Evolutionary conservation across 2,888 invertebrate genomes (phyloP), one percentile per base, ranked within the genome.

Genomic region (Cheilosia variabilis): DNA sequence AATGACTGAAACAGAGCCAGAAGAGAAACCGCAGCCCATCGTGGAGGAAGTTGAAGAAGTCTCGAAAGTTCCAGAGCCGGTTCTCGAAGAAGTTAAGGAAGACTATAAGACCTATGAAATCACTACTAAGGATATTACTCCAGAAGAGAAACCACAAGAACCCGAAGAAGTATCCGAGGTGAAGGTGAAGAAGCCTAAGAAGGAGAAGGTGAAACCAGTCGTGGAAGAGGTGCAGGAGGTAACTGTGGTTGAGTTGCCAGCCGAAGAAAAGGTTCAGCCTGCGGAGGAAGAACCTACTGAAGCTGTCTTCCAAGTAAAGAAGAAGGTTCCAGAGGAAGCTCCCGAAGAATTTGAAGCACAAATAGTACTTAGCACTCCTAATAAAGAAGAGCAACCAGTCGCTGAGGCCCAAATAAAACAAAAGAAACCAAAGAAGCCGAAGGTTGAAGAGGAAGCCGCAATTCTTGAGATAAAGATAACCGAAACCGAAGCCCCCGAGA

Each of bases 271-370:
- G 13, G 65, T 66, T 43, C 72, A 81, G 37, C 52, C 82, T 4
- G 87, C 87, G 66, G 89, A 89, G 53, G 88, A 88, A 47, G 81
- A 88, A 27, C 88, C 88, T 4, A 87, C 84, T 37, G 88, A 87
- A 50, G 87, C 82, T 19, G 57, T 86, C 19, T 88, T 88, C 66
- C 58, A 82, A 27, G 87, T 87, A 0, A 89, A 89, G 53, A 89
- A 89, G 27, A 88, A 87, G 76, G 88, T 89, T 53, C 88, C 88
- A 53, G 90, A 93, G 87, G 89, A 88, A 71, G 88, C 89, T 41
- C 88, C 88, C 41, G 90, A 93, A 88, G 89, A 88, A 69, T 87
- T 89, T 66, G 90, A 91, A 77, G 89, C 90, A 2, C 86, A 90
- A 45, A 86, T 91, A 65, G 88, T 89, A 0, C 34, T 91, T 2